Evolutionary conservation across 2,113 vertebrate species (phyloP), one percentile per base, ranked within the genome.

Genomic region (Bucco capensis): DNA sequence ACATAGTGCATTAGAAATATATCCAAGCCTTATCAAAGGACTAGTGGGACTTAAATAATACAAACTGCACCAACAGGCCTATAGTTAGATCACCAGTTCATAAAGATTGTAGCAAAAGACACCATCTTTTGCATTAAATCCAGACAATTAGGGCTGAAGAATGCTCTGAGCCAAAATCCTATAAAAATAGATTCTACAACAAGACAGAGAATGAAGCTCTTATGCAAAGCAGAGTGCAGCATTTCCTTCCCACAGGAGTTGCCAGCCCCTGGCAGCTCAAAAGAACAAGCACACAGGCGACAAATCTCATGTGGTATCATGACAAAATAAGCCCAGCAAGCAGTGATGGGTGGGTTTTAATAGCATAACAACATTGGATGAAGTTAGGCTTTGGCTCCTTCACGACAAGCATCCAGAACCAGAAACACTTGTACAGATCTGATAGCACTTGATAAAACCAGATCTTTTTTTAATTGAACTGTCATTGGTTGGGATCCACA

Each of bases 201-300:
- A 31, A 94, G 82, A 82, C 80, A 80, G 88, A 72, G 64, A 95
- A 74, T 0, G 1, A 90, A 69, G 27, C 40, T 85, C 86, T 83
- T 88, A 84, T 49, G 79, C 92, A 94, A 94, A 90, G 73, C 35
- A 95, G 17, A 24, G 58, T 1, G 8, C 73, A 96, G 67, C 58
- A 62, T 38, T 30, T 93, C 81, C 82, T 81, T 93, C 84, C 69
- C 86, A 72, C 28, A 72, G 88, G 88, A 95, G 76, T 12, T 89
- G 73, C 91, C 94, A 95, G 91, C 38, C 83, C 88, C 83, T 78
- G 69, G 72, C 73, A 81, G 79, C 91, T 86, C 86, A 83, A 90
- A 93, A 64, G 75, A 93, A 90, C 79, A 93, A 91, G 82, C 62
- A 57, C 58, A 19, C 44, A 65, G 89, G 89, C 5, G 24, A 90